Percentiles rank a stretch among this genome's conserved stretches.
phyloP scores from a whole-genome alignment of 2,797 vertebrate genomes.

The Pseudopleuronectes americanus region DNA sequence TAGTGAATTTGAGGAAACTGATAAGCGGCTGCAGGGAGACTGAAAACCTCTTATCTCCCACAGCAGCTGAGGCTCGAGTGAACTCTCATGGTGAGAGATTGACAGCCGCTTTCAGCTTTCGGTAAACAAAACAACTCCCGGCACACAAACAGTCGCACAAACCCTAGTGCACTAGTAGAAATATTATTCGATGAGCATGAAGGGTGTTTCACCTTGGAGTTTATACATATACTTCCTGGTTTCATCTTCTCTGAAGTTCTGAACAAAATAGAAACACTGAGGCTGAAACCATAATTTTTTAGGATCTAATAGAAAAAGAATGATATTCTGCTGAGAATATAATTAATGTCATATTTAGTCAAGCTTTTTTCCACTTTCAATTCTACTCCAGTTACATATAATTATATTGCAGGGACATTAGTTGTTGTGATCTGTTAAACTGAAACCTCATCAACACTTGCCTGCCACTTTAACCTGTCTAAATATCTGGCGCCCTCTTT shows the following conservation, averaged over 20 bases:
- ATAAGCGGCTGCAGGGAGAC: slow-evolving; percentile 50
- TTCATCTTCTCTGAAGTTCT: too few relatives aligned
- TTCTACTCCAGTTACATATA: too few relatives aligned
- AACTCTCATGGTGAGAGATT: slow-evolving; percentile 54
- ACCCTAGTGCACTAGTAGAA: background rate
- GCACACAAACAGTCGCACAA: background rate
- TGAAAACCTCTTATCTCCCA: slow-evolving; percentile 46
- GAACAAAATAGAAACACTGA: too few relatives aligned
- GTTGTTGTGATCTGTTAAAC: too few relatives aligned
- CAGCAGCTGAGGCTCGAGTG: slow-evolving; percentile 31
- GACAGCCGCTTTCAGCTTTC: slow-evolving; percentile 59
- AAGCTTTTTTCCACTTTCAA: too few relatives aligned
- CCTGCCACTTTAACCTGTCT: background rate
- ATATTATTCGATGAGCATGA: background rate
- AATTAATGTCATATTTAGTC: too few relatives aligned
- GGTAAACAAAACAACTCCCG: slow-evolving; percentile 52
- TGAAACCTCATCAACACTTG: too few relatives aligned
- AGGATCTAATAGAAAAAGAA: too few relatives aligned
- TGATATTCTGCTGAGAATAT: too few relatives aligned
- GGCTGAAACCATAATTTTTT: too few relatives aligned
- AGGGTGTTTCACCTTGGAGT: background rate
- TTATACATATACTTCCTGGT: too few relatives aligned
- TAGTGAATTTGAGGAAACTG: slow-evolving; percentile 54
- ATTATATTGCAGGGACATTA: too few relatives aligned
- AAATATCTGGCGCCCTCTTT: slow-evolving; percentile 34